A percentile compares a stretch with the other conserved stretches of the same genome.
Evolutionary conservation across 2,888 invertebrate genomes (phyloP).

Genomic region (Dendrolimus houi): DNA sequence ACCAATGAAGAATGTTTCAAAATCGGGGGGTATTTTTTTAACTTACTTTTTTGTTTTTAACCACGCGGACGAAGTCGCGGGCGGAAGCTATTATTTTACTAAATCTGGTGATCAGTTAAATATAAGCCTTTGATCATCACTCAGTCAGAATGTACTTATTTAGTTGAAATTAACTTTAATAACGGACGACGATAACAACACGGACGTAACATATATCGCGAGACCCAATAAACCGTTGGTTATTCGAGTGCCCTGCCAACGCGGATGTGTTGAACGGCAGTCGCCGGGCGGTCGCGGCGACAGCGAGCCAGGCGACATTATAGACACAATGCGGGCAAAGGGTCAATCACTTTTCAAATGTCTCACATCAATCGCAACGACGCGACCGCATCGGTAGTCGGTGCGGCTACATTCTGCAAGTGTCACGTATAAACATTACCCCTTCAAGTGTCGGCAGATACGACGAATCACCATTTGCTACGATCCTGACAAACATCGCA

Average conservation of each 20-base stretch:
- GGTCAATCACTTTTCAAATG: conserved; percentile 13
- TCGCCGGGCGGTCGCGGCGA: conserved; percentile 12
- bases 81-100: no score
- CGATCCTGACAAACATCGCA: no score
- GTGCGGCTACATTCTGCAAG: background rate
- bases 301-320: conserved; percentile 28
- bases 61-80: no score
- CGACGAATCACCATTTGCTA: no score
- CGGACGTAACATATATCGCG: background rate
- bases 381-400: background rate
- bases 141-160: no score
- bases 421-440: background rate
- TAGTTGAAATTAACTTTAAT: background rate
- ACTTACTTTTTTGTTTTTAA: no score
- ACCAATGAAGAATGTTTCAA: no score
- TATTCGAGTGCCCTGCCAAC: conserved; percentile 28
- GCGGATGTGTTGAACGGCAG: conserved; percentile 28
- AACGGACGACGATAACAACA: background rate
- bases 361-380: background rate
- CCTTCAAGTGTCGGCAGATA: background rate
- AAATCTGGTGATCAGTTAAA: no score
- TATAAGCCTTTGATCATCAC: no score
- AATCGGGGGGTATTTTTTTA: no score
- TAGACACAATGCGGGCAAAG: conserved; percentile 40
- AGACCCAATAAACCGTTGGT: background rate